Evolutionary conservation across 2,113 vertebrate species (phyloP), one percentile per base, ranked within the genome.

Genomic region (Romanogobio albipinnatus): DNA sequence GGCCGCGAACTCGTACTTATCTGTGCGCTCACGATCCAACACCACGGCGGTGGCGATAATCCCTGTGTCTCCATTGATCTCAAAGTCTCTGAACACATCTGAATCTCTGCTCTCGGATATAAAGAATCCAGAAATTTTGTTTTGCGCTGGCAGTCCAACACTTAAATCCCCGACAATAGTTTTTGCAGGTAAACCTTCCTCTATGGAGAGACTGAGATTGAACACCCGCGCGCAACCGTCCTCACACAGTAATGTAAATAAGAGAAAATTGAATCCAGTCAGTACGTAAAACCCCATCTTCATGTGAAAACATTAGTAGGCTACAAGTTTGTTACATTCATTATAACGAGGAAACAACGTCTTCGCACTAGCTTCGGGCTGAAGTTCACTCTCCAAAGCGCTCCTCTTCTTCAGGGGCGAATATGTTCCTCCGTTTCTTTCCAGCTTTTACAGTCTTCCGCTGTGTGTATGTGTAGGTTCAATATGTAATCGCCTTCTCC

Each of bases 31-130:
- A 56, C 97, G 91, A 90, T 99, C 98, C 93, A 98, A 92, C 11
- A 92, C 62, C 78, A 94, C 87, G 0, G 96, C 95, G 0, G 98
- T 98, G 84, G 95, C 95, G 88, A 99, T 97, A 74, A 97, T 91
- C 79, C 97, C 97, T 0, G 95, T 97, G 91, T 96, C 96, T 0
- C 94, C 86, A 81, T 97, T 95, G 82, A 99, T 94, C 58, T 97
- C 95, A 90, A 99, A 91, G 86, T 97, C 97, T n/a, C 93, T 94
- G 86, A 97, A 93, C 79, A 99, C 91, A 5, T 95, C 93, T 0
- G 97, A 98, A 84, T 98, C 97, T 9, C 92, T 94, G 81, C 95
- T 95, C 86, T 98, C 97, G 0, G 97, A 98, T 79, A 98, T 94
- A 78, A 98, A 94, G 83, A 97, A 98, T 1, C 97, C 97, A 0